Conservation (phyloP, 2,888 invertebrate genomes). For the Caenorhabditis sulstoni region DNA sequence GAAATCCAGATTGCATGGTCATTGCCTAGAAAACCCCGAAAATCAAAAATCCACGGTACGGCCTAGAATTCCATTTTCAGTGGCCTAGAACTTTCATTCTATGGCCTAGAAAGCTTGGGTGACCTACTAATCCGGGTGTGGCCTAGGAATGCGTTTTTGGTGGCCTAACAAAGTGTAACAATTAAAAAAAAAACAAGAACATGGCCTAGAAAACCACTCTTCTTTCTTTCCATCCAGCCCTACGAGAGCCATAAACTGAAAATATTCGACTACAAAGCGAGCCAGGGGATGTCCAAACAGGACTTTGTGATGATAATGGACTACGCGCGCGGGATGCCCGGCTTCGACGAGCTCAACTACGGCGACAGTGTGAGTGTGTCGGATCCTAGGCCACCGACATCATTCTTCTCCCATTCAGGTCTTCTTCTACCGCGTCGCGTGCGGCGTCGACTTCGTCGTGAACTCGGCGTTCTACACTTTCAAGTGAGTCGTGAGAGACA, state of each 20-base stretch:
- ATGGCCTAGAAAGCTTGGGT: too few relatives aligned
- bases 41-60: too few relatives aligned
- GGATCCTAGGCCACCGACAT: constrained; percentile 1
- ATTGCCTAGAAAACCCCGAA: too few relatives aligned
- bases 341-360: constrained; percentile 45
- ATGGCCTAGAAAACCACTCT: not conserved
- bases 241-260: constrained; percentile 31
- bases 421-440: constrained; percentile 44
- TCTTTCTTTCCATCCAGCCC: too few relatives aligned
- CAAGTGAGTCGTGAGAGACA: constrained; percentile 11
- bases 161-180: too few relatives aligned
- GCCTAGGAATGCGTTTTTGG: too few relatives aligned
- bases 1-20: too few relatives aligned
- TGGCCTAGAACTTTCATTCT: too few relatives aligned
- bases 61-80: too few relatives aligned
- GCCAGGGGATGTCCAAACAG: constrained; percentile 44
- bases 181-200: not conserved
- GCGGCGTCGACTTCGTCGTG: constrained; percentile 47
- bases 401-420: too few relatives aligned
- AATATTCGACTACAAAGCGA: constrained; percentile 49
- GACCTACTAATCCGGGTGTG: too few relatives aligned
- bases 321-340: constrained; percentile 47
- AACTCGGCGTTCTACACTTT: constrained; percentile 49
- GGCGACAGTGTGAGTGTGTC: constrained; percentile 28
- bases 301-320: constrained; percentile 53